phyloP scores from a whole-genome alignment of 2,888 invertebrate species.

The Frankliniella fusca region DNA sequence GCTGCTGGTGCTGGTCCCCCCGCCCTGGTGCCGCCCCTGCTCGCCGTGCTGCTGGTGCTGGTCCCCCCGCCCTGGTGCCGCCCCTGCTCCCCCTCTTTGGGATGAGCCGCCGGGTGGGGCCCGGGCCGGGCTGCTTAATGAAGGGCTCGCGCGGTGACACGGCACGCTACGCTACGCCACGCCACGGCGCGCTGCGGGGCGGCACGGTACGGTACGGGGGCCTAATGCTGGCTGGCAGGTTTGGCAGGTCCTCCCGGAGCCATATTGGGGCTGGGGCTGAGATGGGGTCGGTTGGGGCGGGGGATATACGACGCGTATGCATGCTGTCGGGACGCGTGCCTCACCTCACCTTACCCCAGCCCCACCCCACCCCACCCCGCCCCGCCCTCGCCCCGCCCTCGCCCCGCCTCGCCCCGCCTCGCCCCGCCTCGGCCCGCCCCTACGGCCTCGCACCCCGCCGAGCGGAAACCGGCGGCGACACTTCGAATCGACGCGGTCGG shows the following conservation, averaged over 20 bases:
- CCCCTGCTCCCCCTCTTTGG: background rate
- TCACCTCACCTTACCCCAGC: no score
- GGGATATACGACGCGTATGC: no score
- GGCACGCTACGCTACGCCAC: background rate
- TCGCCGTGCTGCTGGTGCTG: background rate
- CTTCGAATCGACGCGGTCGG: no score
- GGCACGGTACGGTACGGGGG: background rate
- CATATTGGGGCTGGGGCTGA: background rate
- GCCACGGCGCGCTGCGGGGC: background rate
- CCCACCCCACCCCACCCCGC: no score
- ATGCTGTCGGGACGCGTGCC: no score
- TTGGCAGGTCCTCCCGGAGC: conserved; percentile 12
- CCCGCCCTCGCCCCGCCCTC: no score
- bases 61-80: background rate
- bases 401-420: no score
- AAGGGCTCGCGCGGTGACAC: background rate
- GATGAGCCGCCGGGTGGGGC: background rate
- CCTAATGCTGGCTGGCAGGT: conserved; percentile 21
- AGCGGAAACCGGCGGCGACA: no score
- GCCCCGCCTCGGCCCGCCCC: no score
- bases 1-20: background rate
- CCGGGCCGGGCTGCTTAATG: background rate
- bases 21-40: no score
- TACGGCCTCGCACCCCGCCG: no score
- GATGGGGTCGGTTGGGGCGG: no score